Base-by-base conservation (phyloP, 2,888 invertebrate species). In the Agriopis leucophaearia region DNA sequence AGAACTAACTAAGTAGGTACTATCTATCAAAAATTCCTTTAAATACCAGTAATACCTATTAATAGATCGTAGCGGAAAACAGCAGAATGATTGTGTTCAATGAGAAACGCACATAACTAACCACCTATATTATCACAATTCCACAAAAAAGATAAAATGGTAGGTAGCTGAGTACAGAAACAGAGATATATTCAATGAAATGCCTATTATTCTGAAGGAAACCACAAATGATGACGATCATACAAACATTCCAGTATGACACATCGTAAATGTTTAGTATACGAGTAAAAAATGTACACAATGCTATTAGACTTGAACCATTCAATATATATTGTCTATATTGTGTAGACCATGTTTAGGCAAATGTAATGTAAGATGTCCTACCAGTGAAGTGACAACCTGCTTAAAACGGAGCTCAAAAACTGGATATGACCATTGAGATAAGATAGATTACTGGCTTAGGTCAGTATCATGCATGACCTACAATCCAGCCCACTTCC, bases 131-230 rank as follows among this genome's bases (percentile, higher is more conserved):
- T 27, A 36, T 15, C 38, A 50, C 42, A 38, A 45, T 58, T 64
- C 57, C 16, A 36, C n/a, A 45, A 64, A 64, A 42, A 9, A 52
- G 64, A 64, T 58, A 58, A 57, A 13, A 52, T 1, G 8, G 18
- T 55, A 40, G 16, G 18, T 42, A 55, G 7, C 15, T 16, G n/a
- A 5, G 16, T 48, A 4, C 8, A 7, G 4, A 40, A 38, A 62
- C 62, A 55, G 47, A 45, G 15, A 13, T 47, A 47, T 36, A 48
- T 62, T 48, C 47, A n/a, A 51, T 40, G 7, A 16, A 47, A 42
- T 42, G 38, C 8, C 52, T 54, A 54, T 54, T 51, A n/a, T 35
- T n/a, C 8, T 13, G 35, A 35, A 35, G 35, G 36, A 35, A 35
- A 51, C 51, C 35, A 51, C n/a, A n/a, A 51, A 51, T 51, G 35